Percentiles rank a stretch among this genome's conserved stretches.
Conservation (phyloP, 2,888 invertebrate genomes). For the Macrostomum cliftonense region DNA sequence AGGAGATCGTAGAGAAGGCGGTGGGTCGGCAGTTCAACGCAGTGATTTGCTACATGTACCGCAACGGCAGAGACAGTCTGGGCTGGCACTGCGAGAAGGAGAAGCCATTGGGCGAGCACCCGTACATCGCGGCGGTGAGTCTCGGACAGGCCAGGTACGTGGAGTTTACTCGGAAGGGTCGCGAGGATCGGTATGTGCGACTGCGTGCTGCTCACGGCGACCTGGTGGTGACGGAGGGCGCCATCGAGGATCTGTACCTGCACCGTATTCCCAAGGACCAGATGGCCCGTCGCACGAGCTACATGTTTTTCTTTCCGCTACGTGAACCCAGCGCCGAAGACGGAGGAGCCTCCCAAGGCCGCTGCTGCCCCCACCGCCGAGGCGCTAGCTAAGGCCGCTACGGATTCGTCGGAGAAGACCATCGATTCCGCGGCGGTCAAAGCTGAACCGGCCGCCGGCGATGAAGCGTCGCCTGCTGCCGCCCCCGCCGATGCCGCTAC, state of each 20-base stretch:
- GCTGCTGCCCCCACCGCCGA: too few species aligned
- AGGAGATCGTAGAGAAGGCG: slow-evolving; percentile 5
- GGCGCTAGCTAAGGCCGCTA: too few species aligned
- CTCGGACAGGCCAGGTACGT: neutral
- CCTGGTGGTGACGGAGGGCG: slow-evolving; percentile 1
- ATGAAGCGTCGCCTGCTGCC: too few species aligned
- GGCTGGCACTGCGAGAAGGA: slow-evolving; percentile 30
- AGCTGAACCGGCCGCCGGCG: too few species aligned
- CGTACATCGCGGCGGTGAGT: slow-evolving; percentile 16
- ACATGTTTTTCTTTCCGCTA: slow-evolving; percentile 1
- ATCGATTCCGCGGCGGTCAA: too few species aligned
- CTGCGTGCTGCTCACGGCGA: neutral
- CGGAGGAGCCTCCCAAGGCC: too few species aligned
- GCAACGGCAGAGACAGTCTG: slow-evolving; percentile 23
- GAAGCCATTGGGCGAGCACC: slow-evolving; percentile 19
- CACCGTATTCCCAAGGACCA: slow-evolving; percentile 1
- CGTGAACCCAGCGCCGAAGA: neutral
- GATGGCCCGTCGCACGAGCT: neutral
- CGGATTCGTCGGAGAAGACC: too few species aligned
- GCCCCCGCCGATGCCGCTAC: too few species aligned
- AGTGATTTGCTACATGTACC: slow-evolving; percentile 1
- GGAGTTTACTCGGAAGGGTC: neutral
- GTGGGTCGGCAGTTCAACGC: neutral
- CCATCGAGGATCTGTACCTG: neutral
- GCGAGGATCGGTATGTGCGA: neutral